Conservation (phyloP, 2,797 vertebrate species). For the Pseudochirops corinnae region DNA sequence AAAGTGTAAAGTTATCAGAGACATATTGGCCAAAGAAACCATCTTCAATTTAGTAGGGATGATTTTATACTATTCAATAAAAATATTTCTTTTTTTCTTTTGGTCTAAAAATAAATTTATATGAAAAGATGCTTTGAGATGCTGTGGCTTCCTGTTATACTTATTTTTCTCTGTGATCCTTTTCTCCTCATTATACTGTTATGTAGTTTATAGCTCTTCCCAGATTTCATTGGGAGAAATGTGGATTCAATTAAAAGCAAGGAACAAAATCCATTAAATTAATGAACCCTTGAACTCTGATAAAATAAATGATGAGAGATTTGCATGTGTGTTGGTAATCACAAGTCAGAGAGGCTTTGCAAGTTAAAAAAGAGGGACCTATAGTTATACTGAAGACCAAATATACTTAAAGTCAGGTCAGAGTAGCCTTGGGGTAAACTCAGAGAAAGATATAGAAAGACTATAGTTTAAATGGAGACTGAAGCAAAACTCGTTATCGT, state of each 20-base stretch:
- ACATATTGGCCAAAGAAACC: slow-evolving; percentile 70
- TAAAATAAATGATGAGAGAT: slow-evolving; percentile 68
- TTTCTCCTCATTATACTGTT: slow-evolving; percentile 31
- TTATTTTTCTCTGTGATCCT: slow-evolving; percentile 33
- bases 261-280: slow-evolving; percentile 72
- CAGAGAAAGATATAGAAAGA: too few species aligned
- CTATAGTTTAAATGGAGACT: too few species aligned
- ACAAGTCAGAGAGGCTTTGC: slow-evolving; percentile 16
- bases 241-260: slow-evolving; percentile 78
- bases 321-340: slow-evolving; percentile 50
- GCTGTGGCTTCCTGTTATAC: slow-evolving; percentile 64
- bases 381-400: background rate
- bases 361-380: background rate
- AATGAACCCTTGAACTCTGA: slow-evolving; percentile 66
- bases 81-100: slow-evolving; percentile 84
- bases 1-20: slow-evolving; percentile 76
- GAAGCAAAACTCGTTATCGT: too few species aligned
- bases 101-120: slow-evolving; percentile 86
- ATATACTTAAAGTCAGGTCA: background rate
- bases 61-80: slow-evolving; percentile 87
- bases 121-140: slow-evolving; percentile 77
- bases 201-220: slow-evolving; percentile 40
- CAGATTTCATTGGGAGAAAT: slow-evolving; percentile 64
- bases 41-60: slow-evolving; percentile 75
- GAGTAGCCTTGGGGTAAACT: too few species aligned